Evolutionary conservation across 1,140 invertebrate species (phyloP).

Genomic region (Bathynomus jamesi): DNA sequence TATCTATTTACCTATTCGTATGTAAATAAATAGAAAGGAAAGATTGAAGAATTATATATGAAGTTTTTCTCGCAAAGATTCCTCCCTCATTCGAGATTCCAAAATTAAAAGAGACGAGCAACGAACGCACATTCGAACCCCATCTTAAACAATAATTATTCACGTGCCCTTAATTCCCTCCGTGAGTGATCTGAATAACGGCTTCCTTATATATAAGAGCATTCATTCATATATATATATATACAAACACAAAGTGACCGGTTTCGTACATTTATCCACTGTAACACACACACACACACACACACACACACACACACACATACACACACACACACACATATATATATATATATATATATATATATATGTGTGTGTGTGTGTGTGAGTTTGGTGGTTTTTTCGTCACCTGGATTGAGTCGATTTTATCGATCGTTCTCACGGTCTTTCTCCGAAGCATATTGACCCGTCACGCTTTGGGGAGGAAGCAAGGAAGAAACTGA

Average conservation of each 20-base stretch:
- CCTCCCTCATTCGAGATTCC: too few relatives aligned
- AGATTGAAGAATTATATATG: too few relatives aligned
- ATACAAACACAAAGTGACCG: too few relatives aligned
- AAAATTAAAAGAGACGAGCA: too few relatives aligned
- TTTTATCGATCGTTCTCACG: not conserved
- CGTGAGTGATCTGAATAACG: too few relatives aligned
- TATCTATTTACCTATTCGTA: too few relatives aligned
- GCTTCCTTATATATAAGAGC: not conserved
- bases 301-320: not conserved
- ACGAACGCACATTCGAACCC: too few relatives aligned
- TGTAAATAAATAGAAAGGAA: too few relatives aligned
- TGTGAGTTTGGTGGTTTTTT: not conserved
- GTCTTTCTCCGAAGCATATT: not conserved
- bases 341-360: not conserved
- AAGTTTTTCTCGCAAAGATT: too few relatives aligned
- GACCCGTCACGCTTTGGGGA: not conserved
- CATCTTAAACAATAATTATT: too few relatives aligned
- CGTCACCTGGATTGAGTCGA: not conserved
- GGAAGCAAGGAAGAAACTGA: not conserved
- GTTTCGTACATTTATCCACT: too few relatives aligned
- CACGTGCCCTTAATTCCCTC: too few relatives aligned
- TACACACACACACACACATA: not conserved
- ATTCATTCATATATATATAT: not conserved
- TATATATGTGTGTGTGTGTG: conserved; percentile 1
- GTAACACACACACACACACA: not conserved